Evolutionary conservation across 2,888 invertebrate genomes (phyloP).

Genomic region (Pollenia angustigena): DNA sequence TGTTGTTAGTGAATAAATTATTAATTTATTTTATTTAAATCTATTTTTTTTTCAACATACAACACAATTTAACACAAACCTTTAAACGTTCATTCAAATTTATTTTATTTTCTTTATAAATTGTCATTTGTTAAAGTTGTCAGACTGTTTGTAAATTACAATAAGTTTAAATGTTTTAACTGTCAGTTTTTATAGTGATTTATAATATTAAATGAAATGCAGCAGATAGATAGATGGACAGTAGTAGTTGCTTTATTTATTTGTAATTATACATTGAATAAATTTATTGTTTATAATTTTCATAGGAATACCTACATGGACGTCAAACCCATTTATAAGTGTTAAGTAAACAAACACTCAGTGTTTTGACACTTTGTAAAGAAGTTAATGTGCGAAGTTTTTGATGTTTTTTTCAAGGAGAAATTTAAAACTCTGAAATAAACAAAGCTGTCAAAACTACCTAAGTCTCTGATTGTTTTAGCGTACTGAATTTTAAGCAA

Average conservation of each 20-base stretch:
- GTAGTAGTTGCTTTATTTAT: conserved; percentile 43
- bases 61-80: neutral
- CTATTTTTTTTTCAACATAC: neutral
- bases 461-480: no score
- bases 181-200: conserved; percentile 60
- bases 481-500: no score
- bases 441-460: no score
- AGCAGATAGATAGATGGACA: conserved; percentile 8
- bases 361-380: neutral
- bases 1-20: conserved; percentile 70
- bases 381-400: neutral
- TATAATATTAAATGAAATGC: conserved; percentile 51
- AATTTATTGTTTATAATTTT: neutral
- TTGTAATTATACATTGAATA: conserved; percentile 27
- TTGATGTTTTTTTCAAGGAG: no score
- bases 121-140: conserved; percentile 71
- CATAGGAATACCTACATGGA: neutral
- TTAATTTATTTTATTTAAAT: conserved; percentile 42
- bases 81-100: conserved; percentile 2
- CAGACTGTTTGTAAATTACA: conserved; percentile 71
- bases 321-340: conserved; percentile 29
- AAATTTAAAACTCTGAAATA: no score
- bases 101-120: conserved; percentile 68
- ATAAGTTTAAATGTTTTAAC: conserved; percentile 71
- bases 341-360: neutral